phyloP scores from a whole-genome alignment of 2,797 vertebrate species.

The Liparis tanakae region DNA sequence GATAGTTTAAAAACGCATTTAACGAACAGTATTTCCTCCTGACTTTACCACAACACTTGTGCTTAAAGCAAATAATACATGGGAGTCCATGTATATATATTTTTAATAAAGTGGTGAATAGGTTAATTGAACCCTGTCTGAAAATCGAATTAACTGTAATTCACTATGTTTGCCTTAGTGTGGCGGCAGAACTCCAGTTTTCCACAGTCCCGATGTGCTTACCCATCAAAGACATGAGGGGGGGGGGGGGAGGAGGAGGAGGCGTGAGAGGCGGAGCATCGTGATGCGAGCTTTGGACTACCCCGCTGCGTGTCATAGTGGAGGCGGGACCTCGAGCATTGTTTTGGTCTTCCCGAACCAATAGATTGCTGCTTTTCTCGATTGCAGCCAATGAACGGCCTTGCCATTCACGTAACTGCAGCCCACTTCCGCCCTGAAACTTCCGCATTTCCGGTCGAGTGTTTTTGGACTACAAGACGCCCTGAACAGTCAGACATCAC shows the following conservation, averaged over 20 bases:
- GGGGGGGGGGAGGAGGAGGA: neutral
- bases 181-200: constrained; percentile 74
- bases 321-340: constrained; percentile 53
- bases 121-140: neutral
- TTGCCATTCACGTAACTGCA: neutral
- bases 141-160: constrained; percentile 42
- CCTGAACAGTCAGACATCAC: constrained; percentile 14
- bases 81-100: neutral
- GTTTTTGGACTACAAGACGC: neutral
- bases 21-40: neutral
- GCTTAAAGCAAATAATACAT: neutral
- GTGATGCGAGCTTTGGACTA: constrained; percentile 13
- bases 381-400: constrained; percentile 47
- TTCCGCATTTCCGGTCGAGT: constrained; percentile 1
- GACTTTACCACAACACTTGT: neutral
- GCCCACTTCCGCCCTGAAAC: constrained; percentile 35
- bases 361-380: constrained; percentile 3
- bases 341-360: constrained; percentile 65
- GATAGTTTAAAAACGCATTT: neutral
- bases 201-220: constrained; percentile 21
- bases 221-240: constrained; percentile 1
- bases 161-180: constrained; percentile 60
- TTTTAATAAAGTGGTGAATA: neutral
- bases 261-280: constrained; percentile 18
- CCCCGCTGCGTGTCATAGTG: neutral